A percentile compares a stretch with the other conserved stretches of the same genome.
These are phyloP conservation scores for Alca torda DNA, from an alignment of 2,797 vertebrate species.

Conservation along the genomic window DNA sequence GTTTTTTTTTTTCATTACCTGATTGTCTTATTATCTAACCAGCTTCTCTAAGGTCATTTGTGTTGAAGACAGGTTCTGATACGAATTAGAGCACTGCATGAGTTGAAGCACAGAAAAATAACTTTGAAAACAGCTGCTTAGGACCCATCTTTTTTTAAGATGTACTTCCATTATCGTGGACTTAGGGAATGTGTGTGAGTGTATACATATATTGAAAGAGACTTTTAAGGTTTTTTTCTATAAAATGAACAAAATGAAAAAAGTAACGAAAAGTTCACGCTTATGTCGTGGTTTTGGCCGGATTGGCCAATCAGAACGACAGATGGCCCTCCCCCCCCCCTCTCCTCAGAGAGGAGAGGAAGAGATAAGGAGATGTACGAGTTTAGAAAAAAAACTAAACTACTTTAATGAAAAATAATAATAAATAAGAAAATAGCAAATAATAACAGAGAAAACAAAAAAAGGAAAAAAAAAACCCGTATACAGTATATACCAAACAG, in stretches of 20 bases:
- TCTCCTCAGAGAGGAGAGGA: too few relatives aligned
- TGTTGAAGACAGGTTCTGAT: not conserved
- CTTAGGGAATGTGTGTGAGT: not conserved
- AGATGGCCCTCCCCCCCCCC: too few relatives aligned
- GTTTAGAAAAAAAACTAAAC: too few relatives aligned
- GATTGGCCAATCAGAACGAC: too few relatives aligned
- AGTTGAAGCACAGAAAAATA: not conserved
- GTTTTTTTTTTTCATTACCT: not conserved
- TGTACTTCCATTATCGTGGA: not conserved
- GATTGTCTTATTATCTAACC: conserved; percentile 4
- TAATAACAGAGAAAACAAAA: too few relatives aligned
- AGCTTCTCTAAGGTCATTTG: conserved; percentile 23
- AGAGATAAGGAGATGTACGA: too few relatives aligned
- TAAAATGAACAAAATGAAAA: not conserved
- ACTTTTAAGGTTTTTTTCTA: not conserved
- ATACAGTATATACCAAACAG: too few relatives aligned
- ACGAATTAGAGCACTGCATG: not conserved
- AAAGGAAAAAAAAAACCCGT: too few relatives aligned
- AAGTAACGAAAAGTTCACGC: not conserved
- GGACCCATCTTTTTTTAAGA: not conserved
- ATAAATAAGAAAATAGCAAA: too few relatives aligned
- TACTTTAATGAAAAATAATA: too few relatives aligned
- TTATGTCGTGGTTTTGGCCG: not conserved
- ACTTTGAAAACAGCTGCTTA: not conserved
- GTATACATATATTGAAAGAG: not conserved